Base-by-base conservation (phyloP, 30 jellyfish, hydroid and myxozoan genomes). In the Aurelia coerulea region DNA sequence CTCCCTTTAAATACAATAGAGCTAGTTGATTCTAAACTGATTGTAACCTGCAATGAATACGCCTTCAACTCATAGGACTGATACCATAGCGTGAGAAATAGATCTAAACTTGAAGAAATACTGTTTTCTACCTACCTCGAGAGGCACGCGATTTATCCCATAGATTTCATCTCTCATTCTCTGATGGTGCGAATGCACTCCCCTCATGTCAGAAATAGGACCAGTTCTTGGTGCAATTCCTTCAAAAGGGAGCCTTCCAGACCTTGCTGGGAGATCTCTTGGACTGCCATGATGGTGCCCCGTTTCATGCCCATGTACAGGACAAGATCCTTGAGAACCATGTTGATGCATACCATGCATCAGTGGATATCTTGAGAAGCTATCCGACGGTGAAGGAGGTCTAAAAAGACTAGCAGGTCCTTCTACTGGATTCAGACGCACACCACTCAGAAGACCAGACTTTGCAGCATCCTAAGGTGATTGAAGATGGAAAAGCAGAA, bases 271-370 rank as follows among this genome's bases (percentile, higher is more conserved):
- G 31, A 71, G 96, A 37, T 94, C 98, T 46, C 87, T 71, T 6
- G 97, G 97, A 54, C 94, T 90, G 32, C 94, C 97, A 62, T 84
- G 99, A 49, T 73, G 99, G 52, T 89, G 97, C n/a, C 97, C 95
- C 41, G 95, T 39, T 70, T 95, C 99, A 80, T 88, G 96, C 6
- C 99, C 97, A 76, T 95, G 99, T 4, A 95, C 99, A n/a, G 99
- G 99, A 68, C 99, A 95, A 1, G 99, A 80, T 17, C 92, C 88
- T 56, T 83, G 97, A 2, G 97, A 67, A 37, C 88, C 74, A 74
- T 95, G 99, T 37, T 85, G 87, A 82, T 84, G 97, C 5, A 84
- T 56, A 29, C 90, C 89, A 19, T 95, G 91, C 71, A 80, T 68
- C 39, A 88, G 84, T 34, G 97, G 91, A 68, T 80, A 94, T 12